Conservation (phyloP, 2,797 vertebrate genomes). For the Oceanodroma leucorhoa region DNA sequence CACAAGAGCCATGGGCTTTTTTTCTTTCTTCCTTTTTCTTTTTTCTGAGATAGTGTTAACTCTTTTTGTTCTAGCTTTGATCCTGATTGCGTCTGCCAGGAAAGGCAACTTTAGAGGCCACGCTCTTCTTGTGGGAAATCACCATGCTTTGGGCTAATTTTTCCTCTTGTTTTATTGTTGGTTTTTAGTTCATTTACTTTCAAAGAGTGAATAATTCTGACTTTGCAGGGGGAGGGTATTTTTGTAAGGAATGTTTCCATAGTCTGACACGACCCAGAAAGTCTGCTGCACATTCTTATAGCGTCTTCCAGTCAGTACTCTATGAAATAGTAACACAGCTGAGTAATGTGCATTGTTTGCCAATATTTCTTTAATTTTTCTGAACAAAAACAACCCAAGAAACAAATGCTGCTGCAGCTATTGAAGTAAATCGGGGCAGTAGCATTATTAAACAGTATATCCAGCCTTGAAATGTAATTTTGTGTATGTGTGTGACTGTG, state of each 20-base stretch:
- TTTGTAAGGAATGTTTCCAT: slow-evolving; percentile 53
- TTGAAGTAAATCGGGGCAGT: slow-evolving; percentile 32
- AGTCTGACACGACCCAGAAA: slow-evolving; percentile 51
- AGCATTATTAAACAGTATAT: slow-evolving; percentile 71
- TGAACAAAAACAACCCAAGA: slow-evolving; percentile 12
- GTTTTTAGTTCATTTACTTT: slow-evolving; percentile 41
- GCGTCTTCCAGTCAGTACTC: slow-evolving; percentile 61
- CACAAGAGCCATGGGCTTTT: slow-evolving; percentile 45
- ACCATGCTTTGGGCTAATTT: slow-evolving; percentile 50
- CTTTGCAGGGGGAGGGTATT: slow-evolving; percentile 38
- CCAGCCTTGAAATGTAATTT: slow-evolving; percentile 66
- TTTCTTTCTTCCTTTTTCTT: background rate
- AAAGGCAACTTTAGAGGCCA: background rate
- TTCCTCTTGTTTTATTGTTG: slow-evolving; percentile 24
- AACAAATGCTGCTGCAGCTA: slow-evolving; percentile 50
- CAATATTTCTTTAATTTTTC: slow-evolving; percentile 33
- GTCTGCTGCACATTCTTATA: slow-evolving; percentile 56
- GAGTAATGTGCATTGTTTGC: slow-evolving; percentile 43
- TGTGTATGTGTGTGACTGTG: slow-evolving; percentile 64
- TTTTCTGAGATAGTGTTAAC: slow-evolving; percentile 13
- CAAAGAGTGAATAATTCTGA: slow-evolving; percentile 36
- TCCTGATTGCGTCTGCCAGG: slow-evolving; percentile 14
- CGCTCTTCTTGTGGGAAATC: slow-evolving; percentile 51
- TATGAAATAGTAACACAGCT: slow-evolving; percentile 34
- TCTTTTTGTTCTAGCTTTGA: slow-evolving; percentile 52